Evolutionary conservation across 2,797 vertebrate genomes (phyloP), one percentile per base, ranked within the genome.

Genomic region (Pachyuromys duprasi): DNA sequence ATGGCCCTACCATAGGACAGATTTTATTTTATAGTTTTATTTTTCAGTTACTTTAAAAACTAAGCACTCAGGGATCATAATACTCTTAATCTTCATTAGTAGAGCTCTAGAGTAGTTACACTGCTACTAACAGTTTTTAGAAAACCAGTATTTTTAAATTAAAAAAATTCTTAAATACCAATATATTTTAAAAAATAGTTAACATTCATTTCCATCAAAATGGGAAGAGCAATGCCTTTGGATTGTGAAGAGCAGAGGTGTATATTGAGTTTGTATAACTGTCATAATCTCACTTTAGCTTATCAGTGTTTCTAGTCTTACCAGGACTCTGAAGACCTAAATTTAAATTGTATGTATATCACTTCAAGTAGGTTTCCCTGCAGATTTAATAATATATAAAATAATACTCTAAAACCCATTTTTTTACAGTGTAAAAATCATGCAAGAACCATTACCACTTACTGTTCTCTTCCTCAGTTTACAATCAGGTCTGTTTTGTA

Each of bases 271-370:
- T 62, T 17, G 53, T 6, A 60, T 2, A 60, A 26, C 86, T 55
- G 79, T 82, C 72, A 89, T 45, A 55, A 42, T 86, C 82, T 76
- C 70, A 89, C 65, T 89, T 69, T 93, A 45, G 8, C 1, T 96
- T 31, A 91, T 94, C 62, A 67, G 69, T 70, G 22, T 87, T 42
- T 39, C 14, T 2, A n/a, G 4, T 45, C 49, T 72, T 7, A 92
- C 4, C 72, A 67, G 24, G 6, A 74, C 18, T 57, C 74, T 90
- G 11, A 89, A 94, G 9, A 36, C 5, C 31, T 92, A 18, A 9
- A 79, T 70, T 49, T 94, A 39, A 92, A 88, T 69, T 67, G 8
- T 55, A 8, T 9, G 90, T 79, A 62, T 62, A 57, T 4, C 1
- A 49, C 12, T 83, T 81, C 76, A 57, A 17, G 78, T 76, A 15